Evolutionary conservation across 2,888 invertebrate species (phyloP).

Genomic region (Desoria tigrina): DNA sequence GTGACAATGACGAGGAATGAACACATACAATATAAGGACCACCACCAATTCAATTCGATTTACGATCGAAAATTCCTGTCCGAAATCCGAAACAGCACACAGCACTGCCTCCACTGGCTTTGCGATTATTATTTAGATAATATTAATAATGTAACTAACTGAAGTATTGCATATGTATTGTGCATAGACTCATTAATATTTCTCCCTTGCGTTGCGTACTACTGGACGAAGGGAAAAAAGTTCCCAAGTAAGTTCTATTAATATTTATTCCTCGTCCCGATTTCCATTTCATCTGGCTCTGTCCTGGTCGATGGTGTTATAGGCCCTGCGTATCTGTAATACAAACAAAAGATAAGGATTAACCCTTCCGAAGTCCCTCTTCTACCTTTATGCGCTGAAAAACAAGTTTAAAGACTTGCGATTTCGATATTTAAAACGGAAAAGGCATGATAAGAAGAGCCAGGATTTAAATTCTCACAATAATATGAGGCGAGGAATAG

Average conservation of each 20-base stretch:
- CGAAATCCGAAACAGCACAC: no score
- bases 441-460: no score
- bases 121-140: no score
- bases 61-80: no score
- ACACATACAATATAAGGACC: no score
- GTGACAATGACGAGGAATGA: slow-evolving; percentile 4
- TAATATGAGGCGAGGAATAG: background rate
- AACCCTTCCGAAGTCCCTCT: background rate
- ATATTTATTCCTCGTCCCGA: slow-evolving; percentile 3
- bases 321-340: background rate
- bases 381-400: background rate
- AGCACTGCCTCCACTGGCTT: no score
- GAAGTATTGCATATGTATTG: slow-evolving; percentile 3
- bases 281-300: slow-evolving; percentile 2
- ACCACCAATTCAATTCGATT: background rate
- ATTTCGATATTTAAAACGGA: no score
- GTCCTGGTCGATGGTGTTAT: background rate
- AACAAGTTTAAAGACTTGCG: no score
- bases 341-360: background rate
- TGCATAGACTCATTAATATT: slow-evolving; percentile 5
- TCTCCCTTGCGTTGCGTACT: slow-evolving; percentile 6
- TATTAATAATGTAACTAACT: background rate
- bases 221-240: background rate
- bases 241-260: slow-evolving; percentile 5
- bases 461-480: no score